Evolutionary conservation across 1,140 invertebrate species (phyloP), one percentile per base, ranked within the genome.

Genomic region (Formica selysi): DNA sequence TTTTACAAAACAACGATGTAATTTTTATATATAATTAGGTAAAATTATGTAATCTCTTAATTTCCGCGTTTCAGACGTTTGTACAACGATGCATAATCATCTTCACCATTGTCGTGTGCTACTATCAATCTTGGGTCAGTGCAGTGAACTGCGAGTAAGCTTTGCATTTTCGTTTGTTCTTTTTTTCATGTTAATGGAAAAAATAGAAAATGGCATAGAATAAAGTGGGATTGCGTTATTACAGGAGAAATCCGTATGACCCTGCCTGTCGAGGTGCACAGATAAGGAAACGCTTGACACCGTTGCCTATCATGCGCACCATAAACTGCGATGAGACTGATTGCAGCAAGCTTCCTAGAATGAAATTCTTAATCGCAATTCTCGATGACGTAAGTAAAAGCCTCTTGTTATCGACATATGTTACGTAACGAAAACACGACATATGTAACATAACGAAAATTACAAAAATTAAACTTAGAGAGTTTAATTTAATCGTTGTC

Each of bases 101-200:
- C 36, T 67, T 93, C 32, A 89, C 90, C 44, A 86, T 93, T 70
- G 71, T 93, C 22, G 85, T 90, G 8, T 92, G 91, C 67, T 92
- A 91, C 67, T 89, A 90, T 68, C 88, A 91, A 86, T 81, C 38
- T 67, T 64, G 51, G 85, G 87, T 10, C 41, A 54, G 71, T 57
- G 84, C n/a, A 67, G 76, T 88, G 22, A 73, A 93, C 44, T 93
- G 93, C 92, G 92, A 92, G 93, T 93, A 86, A 89, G 93, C 93
- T 29, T 59, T 19, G 19, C 19, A 48, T 61, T 36, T 5, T 85
- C n/a, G 0, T 48, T 38, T 36, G 11, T 29, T 36, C 13, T 62
- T 62, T 68, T n/a, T 76, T 57, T 29, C 16, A 74, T 87, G 19
- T 73, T 41, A 4, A 36, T 3, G n/a, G n/a, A 44, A 22, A 41